Base-by-base conservation (phyloP, 2,113 vertebrate species). In the Ceuthmochares aereus region DNA sequence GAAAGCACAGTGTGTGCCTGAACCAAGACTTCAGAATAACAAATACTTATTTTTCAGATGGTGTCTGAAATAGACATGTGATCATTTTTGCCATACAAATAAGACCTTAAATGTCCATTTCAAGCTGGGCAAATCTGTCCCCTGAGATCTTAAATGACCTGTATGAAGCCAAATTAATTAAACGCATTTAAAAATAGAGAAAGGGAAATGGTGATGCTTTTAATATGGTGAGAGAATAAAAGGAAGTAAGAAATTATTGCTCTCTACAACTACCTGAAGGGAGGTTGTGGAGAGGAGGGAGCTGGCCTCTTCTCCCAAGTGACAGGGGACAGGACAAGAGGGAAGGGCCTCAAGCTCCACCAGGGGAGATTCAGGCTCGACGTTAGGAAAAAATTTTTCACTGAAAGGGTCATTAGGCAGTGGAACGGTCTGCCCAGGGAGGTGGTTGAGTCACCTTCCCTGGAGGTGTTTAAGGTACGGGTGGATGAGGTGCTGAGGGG, bases 1-100 rank as follows among this genome's bases (percentile, higher is more conserved):
- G 40, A 88, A 91, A 83, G 72, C 90, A 90, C 84, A 96, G 72
- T 21, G 27, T 88, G 89, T 87, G 52, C 96, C 90, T 64, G 45
- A 90, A 95, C 79, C 30, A 72, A 89, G 70, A 23, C 70, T 91
- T 79, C 36, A 49, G 54, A 77, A 62, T 21, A 90, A 63, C 40
- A 22, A 40, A 66, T 34, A 45, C 23, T 79, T 62, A 37, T 62
- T 82, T 80, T 74, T 74, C n/a, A 70, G 72, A 13, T 7, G 1
- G 22, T 59, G 43, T 66, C 70, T 90, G 84, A 64, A 95, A 54
- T 7, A 73, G 87, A n/a, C 87, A 67, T 7, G 1, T 18, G 73
- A 63, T 49, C 6, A 36, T 49, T 89, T 91, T 49, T 70, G 58
- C 66, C 43, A 4, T 4, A 37, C 29, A 81, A 47, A 85, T n/a